These are phyloP conservation scores for Sinocyclocheilus maitianheensis DNA, from an alignment of 2,113 vertebrate species.

Conservation along the genomic window DNA sequence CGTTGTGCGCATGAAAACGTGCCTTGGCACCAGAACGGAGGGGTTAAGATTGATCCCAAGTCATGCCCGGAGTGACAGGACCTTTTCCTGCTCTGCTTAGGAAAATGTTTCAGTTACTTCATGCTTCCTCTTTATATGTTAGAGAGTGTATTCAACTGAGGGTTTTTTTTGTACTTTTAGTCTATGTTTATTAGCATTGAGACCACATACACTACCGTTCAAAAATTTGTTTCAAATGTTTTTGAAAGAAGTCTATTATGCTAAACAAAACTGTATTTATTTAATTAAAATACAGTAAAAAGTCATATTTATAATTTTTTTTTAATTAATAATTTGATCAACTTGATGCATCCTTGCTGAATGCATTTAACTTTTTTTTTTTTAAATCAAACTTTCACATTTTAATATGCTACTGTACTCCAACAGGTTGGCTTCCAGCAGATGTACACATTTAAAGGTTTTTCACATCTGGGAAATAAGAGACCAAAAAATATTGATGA, in stretches of 20 bases:
- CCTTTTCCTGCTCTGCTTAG: constrained; percentile 52
- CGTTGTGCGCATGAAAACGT: constrained; percentile 57
- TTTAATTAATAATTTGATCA: no score
- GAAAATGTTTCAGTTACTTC: not conserved
- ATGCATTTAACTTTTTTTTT: no score
- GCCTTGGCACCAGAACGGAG: constrained; percentile 62
- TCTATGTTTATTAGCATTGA: not conserved
- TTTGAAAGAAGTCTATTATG: not conserved
- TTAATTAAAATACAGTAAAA: not conserved
- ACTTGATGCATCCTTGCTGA: no score
- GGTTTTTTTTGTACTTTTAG: not conserved
- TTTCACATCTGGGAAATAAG: no score
- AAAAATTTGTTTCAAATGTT: no score
- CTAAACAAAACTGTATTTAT: not conserved
- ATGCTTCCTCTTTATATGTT: constrained; percentile 12
- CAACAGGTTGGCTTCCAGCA: no score
- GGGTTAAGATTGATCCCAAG: constrained; percentile 50
- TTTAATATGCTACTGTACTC: no score
- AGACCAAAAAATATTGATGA: no score
- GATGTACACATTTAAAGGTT: no score
- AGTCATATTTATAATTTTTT: not conserved
- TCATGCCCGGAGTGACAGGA: constrained; percentile 63
- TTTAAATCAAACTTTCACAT: no score
- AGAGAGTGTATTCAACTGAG: not conserved
- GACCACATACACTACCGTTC: not conserved